A percentile compares a stretch with the other conserved stretches of the same genome.
phyloP scores from a whole-genome alignment of 2,888 invertebrate genomes.

The Drosophila percnosoma region DNA sequence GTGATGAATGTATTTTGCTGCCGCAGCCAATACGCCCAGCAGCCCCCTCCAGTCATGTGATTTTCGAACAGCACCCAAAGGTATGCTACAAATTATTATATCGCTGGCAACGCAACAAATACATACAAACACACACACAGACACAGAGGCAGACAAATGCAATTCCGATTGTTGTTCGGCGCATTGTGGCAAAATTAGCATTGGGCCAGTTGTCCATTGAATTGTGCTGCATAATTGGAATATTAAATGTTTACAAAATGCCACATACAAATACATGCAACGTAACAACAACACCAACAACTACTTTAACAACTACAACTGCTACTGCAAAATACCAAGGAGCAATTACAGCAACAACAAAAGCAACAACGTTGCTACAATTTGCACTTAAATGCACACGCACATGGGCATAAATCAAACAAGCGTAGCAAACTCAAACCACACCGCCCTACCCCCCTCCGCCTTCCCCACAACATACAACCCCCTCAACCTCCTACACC shows the following conservation, averaged over 20 bases:
- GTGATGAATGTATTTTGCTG: conserved; percentile 33
- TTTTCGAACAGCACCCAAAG: conserved; percentile 58
- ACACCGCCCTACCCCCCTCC: neutral
- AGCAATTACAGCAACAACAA: conserved; percentile 9
- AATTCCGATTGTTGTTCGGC: conserved; percentile 31
- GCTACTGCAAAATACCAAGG: conserved; percentile 10
- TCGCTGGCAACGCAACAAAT: conserved; percentile 24
- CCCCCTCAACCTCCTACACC: neutral
- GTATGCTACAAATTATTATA: conserved; percentile 62
- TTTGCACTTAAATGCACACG: conserved; percentile 74
- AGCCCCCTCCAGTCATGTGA: conserved; percentile 37
- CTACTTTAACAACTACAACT: conserved; percentile 3
- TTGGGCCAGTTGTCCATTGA: conserved; percentile 71
- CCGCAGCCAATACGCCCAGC: neutral
- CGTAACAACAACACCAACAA: neutral
- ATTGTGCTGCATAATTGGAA: conserved; percentile 78
- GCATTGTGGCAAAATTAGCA: conserved; percentile 58
- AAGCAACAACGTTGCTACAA: conserved; percentile 56
- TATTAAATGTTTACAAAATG: conserved; percentile 79
- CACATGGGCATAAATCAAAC: conserved; percentile 71
- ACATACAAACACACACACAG: neutral
- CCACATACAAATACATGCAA: conserved; percentile 67
- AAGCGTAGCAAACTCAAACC: conserved; percentile 30
- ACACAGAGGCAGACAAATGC: conserved; percentile 2
- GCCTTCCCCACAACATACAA: too few relatives aligned